Percentiles rank a stretch among this genome's conserved stretches.
Evolutionary conservation across 1,140 invertebrate genomes (phyloP).

Genomic region (Brachionus plicatilis): DNA sequence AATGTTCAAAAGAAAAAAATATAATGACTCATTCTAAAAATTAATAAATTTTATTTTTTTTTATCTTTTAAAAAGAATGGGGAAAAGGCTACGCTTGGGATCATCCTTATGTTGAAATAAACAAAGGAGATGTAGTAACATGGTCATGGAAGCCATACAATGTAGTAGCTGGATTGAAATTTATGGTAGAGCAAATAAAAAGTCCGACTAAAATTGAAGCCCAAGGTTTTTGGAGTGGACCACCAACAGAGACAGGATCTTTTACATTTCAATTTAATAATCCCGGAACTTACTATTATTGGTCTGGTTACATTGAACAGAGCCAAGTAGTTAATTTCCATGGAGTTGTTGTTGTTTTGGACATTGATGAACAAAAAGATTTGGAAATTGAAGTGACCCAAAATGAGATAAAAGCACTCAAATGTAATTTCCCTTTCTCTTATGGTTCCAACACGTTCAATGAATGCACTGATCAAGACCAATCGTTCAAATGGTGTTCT

Average conservation of each 20-base stretch:
- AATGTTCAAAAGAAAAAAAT: conserved; percentile 17
- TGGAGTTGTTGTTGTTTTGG: conserved; percentile 44
- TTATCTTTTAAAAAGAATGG: background rate
- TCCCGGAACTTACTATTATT: conserved; percentile 46
- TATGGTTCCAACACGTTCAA: background rate
- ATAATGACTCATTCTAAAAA: background rate
- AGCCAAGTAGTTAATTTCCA: conserved; percentile 41
- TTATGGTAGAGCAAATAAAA: conserved; percentile 43
- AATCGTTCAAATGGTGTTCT: background rate
- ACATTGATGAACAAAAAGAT: conserved; percentile 40
- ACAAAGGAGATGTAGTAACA: conserved; percentile 44
- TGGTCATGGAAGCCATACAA: conserved; percentile 45
- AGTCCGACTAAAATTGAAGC: background rate
- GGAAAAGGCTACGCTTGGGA: conserved; percentile 18
- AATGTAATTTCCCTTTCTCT: conserved; percentile 6
- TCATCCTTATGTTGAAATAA: background rate
- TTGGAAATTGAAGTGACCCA: background rate
- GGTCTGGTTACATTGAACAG: conserved; percentile 45
- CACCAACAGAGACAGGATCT: conserved; percentile 22
- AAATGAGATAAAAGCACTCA: background rate
- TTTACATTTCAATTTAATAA: conserved; percentile 45
- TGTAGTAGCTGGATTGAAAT: conserved; percentile 24
- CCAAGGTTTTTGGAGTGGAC: background rate
- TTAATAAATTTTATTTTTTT: background rate
- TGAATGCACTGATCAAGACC: background rate